Percentiles rank a stretch among this genome's conserved stretches.
These are phyloP conservation scores for Mormyrus iriodes DNA, from an alignment of 2,113 vertebrate species.

Conservation along the genomic window DNA sequence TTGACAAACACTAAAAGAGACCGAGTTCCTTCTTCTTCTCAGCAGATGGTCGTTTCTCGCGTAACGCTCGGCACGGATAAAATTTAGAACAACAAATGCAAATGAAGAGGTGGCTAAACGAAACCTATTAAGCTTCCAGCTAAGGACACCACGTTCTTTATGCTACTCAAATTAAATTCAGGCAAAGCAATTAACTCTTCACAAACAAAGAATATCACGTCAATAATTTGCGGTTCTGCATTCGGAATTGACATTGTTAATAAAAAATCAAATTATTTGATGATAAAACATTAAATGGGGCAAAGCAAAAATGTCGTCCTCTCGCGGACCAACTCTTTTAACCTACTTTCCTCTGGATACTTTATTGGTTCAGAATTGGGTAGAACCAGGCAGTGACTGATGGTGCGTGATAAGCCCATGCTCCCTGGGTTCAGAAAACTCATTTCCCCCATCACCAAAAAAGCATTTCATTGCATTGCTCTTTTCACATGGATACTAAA, in stretches of 20 bases:
- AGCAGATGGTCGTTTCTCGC: background rate
- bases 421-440: background rate
- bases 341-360: background rate
- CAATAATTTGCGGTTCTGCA: background rate
- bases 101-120: background rate
- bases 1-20: background rate
- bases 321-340: background rate
- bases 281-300: background rate
- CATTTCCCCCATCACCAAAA: background rate
- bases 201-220: background rate
- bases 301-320: background rate
- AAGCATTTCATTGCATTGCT: background rate
- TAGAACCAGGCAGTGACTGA: background rate
- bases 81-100: background rate
- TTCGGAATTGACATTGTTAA: background rate
- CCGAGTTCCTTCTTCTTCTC: background rate
- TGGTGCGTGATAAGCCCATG: background rate
- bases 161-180: background rate
- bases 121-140: background rate
- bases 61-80: background rate
- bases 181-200: background rate
- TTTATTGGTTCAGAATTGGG: background rate
- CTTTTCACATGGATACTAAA: background rate
- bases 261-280: background rate
- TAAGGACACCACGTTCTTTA: background rate